Percentiles rank a stretch among this genome's conserved stretches.
phyloP scores from a whole-genome alignment of 2,888 invertebrate genomes.

The Conchocele bisecta region DNA sequence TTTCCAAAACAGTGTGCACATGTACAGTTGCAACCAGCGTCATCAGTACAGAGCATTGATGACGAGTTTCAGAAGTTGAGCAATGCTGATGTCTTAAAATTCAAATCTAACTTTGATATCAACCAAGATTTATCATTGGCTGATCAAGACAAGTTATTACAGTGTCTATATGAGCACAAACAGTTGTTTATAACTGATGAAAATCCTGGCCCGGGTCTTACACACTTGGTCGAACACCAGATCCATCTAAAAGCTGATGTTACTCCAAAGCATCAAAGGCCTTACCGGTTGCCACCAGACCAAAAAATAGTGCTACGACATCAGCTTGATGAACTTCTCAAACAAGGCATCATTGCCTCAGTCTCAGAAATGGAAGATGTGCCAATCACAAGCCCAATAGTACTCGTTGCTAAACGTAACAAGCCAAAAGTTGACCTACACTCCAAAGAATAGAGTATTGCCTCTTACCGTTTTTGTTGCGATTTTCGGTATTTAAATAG shows the following conservation, averaged over 20 bases:
- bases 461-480: constrained; percentile 22
- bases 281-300: constrained; percentile 30
- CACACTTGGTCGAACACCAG: constrained; percentile 17
- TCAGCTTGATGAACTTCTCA: constrained; percentile 21
- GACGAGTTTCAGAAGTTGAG: too few species aligned
- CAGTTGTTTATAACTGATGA: constrained; percentile 15
- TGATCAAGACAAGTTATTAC: too few species aligned
- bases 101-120: neutral
- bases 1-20: too few species aligned
- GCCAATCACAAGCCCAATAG: constrained; percentile 38
- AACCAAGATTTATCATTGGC: too few species aligned
- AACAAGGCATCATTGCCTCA: constrained; percentile 18
- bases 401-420: constrained; percentile 27
- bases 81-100: neutral
- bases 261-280: constrained; percentile 18
- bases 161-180: too few species aligned
- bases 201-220: constrained; percentile 15
- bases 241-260: constrained; percentile 22
- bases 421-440: neutral
- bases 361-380: constrained; percentile 28
- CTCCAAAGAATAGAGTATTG: constrained; percentile 7
- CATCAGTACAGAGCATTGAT: too few species aligned
- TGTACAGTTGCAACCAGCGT: too few species aligned
- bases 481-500: constrained; percentile 28
- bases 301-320: constrained; percentile 23